Percentiles rank a stretch among this genome's conserved stretches.
Conservation (phyloP, 1,140 invertebrate species). For the Marisa cornuarietis region DNA sequence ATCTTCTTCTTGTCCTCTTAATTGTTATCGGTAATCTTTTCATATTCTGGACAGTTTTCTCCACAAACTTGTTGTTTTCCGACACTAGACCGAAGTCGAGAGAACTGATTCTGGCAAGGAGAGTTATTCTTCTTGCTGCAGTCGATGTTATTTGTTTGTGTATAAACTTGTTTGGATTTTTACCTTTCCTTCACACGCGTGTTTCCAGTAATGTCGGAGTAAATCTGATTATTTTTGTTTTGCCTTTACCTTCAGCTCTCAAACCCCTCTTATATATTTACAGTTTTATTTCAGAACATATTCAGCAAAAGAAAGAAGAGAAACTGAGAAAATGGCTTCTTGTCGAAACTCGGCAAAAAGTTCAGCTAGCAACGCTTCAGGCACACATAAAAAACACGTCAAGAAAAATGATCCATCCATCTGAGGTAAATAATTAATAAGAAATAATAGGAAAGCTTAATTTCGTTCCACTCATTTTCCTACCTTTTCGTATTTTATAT, state of each 20-base stretch:
- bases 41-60: constrained; percentile 6
- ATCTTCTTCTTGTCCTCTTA: constrained; percentile 5
- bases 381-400: no score
- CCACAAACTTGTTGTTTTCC: not conserved
- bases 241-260: not conserved
- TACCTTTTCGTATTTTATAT: no score
- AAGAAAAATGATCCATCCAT: no score
- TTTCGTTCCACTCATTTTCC: no score
- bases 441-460: no score
- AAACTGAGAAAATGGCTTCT: no score
- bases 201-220: constrained; percentile 13
- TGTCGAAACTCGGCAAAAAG: no score
- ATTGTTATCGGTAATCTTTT: constrained; percentile 4
- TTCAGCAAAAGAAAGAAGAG: no score
- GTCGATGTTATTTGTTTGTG: constrained; percentile 18
- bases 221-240: not conserved
- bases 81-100: not conserved
- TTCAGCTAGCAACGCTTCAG: no score
- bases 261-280: constrained; percentile 33
- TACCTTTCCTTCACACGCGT: not conserved
- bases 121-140: constrained; percentile 7
- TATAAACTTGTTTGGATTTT: no score
- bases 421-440: no score
- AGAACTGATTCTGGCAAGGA: constrained; percentile 10
- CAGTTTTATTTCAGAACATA: not conserved